Conservation (phyloP, 2,888 invertebrate species). For the Leucoptera coffeella region DNA sequence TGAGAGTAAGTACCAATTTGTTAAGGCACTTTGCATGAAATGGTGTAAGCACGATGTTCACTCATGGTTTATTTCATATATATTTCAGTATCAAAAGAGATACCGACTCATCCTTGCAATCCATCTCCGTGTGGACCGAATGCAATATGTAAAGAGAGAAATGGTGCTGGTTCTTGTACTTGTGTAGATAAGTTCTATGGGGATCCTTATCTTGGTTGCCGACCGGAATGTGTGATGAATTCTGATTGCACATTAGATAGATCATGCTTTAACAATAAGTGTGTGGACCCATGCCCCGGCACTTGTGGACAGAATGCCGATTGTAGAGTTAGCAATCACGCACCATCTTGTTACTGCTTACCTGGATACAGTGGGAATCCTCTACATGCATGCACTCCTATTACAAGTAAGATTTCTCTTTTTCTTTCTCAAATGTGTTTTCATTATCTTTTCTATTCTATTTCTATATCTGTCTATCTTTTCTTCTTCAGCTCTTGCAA, state of each 20-base stretch:
- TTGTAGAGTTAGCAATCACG: conserved; percentile 69
- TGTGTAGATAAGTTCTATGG: conserved; percentile 71
- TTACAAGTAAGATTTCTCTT: conserved; percentile 52
- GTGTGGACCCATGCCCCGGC: conserved; percentile 71
- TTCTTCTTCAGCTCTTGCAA: conserved; percentile 31
- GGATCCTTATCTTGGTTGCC: conserved; percentile 71
- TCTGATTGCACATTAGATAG: conserved; percentile 65
- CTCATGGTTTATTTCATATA: conserved; percentile 8
- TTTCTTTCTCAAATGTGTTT: conserved; percentile 5
- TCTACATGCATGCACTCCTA: conserved; percentile 58
- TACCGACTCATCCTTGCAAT: conserved; percentile 65
- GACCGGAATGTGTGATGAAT: conserved; percentile 77
- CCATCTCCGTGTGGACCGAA: conserved; percentile 77
- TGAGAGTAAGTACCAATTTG: conserved; percentile 36
- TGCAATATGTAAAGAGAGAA: conserved; percentile 68
- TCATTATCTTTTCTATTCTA: conserved; percentile 16
- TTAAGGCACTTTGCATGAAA: conserved; percentile 5
- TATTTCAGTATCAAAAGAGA: conserved; percentile 50
- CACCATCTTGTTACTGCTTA: conserved; percentile 70
- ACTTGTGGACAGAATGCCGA: conserved; percentile 73
- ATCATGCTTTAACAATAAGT: conserved; percentile 74
- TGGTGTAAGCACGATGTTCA: too few species aligned
- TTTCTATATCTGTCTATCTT: conserved; percentile 17
- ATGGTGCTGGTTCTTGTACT: conserved; percentile 70
- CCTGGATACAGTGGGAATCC: conserved; percentile 68